These are phyloP conservation scores for Himalopsyche japonica DNA, from an alignment of 2,888 invertebrate genomes.

Conservation along the genomic window DNA sequence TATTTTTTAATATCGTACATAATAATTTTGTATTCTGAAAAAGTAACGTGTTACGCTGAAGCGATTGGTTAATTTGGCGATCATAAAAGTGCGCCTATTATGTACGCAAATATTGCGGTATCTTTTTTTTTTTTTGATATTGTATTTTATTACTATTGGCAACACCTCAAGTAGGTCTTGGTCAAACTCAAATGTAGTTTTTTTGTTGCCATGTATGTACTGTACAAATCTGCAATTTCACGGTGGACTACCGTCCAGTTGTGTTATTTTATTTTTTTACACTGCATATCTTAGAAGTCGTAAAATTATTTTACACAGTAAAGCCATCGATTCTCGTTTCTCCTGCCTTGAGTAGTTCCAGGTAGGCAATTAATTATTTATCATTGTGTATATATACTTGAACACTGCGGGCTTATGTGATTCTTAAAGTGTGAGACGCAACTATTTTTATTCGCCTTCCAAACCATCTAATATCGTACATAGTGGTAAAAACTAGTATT, in stretches of 20 bases:
- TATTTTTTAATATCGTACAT: too few species aligned
- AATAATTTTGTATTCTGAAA: too few species aligned
- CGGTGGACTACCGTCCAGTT: not conserved
- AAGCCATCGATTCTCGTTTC: not conserved
- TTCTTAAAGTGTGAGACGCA: too few species aligned
- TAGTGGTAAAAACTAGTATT: too few species aligned
- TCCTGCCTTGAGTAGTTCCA: not conserved
- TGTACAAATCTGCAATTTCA: not conserved
- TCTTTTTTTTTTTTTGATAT: not conserved
- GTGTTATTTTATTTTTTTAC: not conserved
- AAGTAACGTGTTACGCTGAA: not conserved
- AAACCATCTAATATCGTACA: too few species aligned
- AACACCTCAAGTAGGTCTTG: not conserved
- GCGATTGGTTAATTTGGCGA: too few species aligned
- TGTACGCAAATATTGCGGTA: not conserved
- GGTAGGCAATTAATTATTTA: not conserved
- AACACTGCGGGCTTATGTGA: too few species aligned
- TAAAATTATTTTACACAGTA: not conserved
- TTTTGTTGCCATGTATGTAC: not conserved
- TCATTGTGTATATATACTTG: not conserved
- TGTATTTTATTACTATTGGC: not conserved
- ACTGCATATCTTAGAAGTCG: not conserved
- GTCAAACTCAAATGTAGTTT: not conserved
- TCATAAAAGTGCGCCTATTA: too few species aligned
- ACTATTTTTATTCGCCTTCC: too few species aligned